A percentile compares a stretch with the other conserved stretches of the same genome.
Evolutionary conservation across 2,113 vertebrate species (phyloP).

Genomic region (Marmota flaviventris): DNA sequence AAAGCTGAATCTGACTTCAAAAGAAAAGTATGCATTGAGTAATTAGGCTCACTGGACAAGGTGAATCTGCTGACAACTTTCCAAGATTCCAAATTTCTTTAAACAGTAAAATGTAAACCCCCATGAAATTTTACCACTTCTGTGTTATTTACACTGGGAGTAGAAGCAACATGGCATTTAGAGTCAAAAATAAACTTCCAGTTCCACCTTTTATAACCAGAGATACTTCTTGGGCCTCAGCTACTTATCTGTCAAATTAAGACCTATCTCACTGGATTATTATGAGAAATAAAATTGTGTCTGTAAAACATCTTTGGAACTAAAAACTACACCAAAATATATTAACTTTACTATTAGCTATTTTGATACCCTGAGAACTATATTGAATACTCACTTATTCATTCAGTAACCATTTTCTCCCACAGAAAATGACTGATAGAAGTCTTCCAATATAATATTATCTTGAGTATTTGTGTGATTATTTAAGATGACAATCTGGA

Average conservation of each 20-base stretch:
- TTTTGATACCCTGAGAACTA: neutral
- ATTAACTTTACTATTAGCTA: neutral
- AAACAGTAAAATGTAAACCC: conserved; percentile 26
- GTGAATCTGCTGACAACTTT: neutral
- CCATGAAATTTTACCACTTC: neutral
- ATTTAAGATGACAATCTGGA: neutral
- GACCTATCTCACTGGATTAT: neutral
- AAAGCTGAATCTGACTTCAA: conserved; percentile 9
- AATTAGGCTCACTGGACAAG: neutral
- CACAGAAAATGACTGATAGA: neutral
- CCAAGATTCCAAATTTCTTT: neutral
- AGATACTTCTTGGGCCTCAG: neutral
- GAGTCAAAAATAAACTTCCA: conserved; percentile 17
- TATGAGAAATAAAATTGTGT: neutral
- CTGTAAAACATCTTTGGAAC: neutral
- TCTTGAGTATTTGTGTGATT: neutral
- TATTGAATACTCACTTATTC: neutral
- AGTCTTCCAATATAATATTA: neutral
- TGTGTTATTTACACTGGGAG: neutral
- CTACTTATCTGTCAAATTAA: conserved; percentile 21
- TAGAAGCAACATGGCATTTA: neutral
- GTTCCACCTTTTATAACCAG: neutral
- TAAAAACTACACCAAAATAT: conserved; percentile 7
- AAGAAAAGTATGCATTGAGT: neutral
- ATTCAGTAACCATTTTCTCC: conserved; percentile 22